phyloP scores from a whole-genome alignment of 2,797 vertebrate genomes.

The Tapera naevia region DNA sequence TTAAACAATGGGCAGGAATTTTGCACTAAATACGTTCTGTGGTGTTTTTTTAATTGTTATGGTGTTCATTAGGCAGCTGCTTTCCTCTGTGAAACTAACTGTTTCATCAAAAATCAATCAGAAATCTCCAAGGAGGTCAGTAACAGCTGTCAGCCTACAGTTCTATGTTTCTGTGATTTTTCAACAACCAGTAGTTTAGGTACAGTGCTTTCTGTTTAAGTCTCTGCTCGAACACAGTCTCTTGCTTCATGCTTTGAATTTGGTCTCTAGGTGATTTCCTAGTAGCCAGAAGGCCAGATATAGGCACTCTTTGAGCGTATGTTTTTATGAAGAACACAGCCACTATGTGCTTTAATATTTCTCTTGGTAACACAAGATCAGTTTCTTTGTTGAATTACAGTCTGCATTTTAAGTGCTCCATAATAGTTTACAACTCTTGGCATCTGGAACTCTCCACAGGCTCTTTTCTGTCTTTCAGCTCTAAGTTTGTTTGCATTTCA shows the following conservation, averaged over 20 bases:
- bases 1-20: background rate
- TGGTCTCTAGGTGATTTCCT: background rate
- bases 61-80: background rate
- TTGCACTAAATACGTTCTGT: background rate
- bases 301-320: background rate
- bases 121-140: background rate
- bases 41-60: background rate
- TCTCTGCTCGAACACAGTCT: background rate
- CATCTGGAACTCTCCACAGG: background rate
- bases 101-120: background rate
- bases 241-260: background rate
- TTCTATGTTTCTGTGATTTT: background rate
- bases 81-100: background rate
- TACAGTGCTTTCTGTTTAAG: background rate
- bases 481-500: background rate
- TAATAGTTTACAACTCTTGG: background rate
- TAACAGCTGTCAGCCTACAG: background rate
- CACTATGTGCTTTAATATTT: background rate
- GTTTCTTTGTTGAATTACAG: background rate
- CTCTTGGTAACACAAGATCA: background rate
- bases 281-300: background rate
- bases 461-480: background rate
- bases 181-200: background rate
- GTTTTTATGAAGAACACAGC: background rate
- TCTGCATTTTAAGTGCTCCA: background rate